These are phyloP conservation scores for Polydesmus complanatus DNA, from an alignment of 2,888 invertebrate species.

Conservation along the genomic window DNA sequence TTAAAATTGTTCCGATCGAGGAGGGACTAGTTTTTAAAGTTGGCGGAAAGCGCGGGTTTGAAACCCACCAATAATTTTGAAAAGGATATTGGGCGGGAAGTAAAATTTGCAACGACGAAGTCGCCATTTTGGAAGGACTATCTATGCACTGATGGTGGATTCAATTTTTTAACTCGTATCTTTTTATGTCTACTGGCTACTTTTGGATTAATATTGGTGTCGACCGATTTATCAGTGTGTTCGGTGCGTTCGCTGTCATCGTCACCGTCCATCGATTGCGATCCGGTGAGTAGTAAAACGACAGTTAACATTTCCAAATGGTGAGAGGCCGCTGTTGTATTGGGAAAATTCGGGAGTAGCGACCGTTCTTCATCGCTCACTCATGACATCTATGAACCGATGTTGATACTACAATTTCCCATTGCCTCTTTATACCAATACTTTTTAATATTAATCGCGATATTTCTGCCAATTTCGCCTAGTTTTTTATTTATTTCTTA, in stretches of 20 bases:
- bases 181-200: neutral
- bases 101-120: constrained; percentile 4
- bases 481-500: no score
- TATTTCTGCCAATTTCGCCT: no score
- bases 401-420: constrained; percentile 15
- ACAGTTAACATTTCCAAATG: neutral
- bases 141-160: neutral
- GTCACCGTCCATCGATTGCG: neutral
- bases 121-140: constrained; percentile 9
- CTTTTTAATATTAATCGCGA: no score
- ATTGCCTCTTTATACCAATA: no score
- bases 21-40: neutral
- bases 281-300: neutral
- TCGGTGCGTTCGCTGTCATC: neutral
- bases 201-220: neutral
- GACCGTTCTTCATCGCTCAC: neutral
- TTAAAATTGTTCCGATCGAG: no score
- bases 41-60: neutral
- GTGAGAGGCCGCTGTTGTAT: neutral
- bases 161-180: neutral
- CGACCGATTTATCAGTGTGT: neutral
- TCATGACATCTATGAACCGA: constrained; percentile 20
- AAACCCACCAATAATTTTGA: neutral
- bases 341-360: neutral
- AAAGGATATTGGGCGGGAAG: constrained; percentile 12